These are phyloP conservation scores for Deroplatys truncata DNA, from an alignment of 2,888 invertebrate genomes.

Conservation along the genomic window DNA sequence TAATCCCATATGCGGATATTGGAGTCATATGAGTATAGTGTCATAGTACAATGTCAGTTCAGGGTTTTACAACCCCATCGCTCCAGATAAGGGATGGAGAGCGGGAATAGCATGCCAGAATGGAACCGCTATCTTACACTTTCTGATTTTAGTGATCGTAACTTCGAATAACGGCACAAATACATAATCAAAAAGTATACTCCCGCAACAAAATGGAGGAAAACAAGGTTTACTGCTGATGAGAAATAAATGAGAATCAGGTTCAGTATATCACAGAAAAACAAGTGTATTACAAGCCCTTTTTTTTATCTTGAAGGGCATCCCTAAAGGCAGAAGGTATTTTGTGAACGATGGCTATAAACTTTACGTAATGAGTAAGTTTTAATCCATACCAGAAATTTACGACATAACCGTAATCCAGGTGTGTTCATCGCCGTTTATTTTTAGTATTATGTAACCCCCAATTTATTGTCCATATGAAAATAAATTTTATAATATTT, in stretches of 20 bases:
- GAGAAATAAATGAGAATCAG: not conserved
- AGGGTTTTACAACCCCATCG: not conserved
- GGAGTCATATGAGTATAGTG: not conserved
- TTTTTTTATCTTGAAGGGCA: not conserved
- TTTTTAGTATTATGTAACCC: no score
- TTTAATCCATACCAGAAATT: no score
- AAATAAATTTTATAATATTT: no score
- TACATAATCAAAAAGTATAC: not conserved
- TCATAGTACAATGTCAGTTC: not conserved
- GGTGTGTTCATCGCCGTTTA: no score
- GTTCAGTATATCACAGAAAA: not conserved
- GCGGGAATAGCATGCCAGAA: no score
- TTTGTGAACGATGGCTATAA: not conserved
- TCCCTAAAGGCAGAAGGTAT: not conserved
- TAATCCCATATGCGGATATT: not conserved
- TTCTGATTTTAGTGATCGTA: not conserved
- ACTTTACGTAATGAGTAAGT: no score
- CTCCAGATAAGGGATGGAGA: not conserved
- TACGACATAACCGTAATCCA: no score
- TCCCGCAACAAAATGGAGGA: not conserved
- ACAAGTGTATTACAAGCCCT: not conserved
- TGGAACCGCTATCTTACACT: not conserved
- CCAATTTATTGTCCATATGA: no score
- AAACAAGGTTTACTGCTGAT: not conserved
- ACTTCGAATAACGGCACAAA: not conserved